Evolutionary conservation across 2,888 invertebrate species (phyloP).

Genomic region (Gari tellinella): DNA sequence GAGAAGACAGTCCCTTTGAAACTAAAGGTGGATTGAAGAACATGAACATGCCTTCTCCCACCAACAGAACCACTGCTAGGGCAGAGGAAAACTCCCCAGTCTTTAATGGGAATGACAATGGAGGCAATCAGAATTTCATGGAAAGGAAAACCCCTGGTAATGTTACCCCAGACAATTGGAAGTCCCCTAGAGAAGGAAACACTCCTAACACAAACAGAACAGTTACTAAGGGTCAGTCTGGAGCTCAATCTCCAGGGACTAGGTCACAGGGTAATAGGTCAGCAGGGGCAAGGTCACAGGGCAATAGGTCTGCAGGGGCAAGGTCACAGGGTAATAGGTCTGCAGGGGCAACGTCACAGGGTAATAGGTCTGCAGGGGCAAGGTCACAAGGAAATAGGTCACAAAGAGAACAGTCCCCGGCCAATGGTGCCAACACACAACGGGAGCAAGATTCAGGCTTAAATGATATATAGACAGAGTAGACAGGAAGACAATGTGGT

Average conservation of each 20-base stretch:
- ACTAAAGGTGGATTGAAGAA: constrained; percentile 48
- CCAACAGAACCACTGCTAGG: constrained; percentile 29
- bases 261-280: constrained; percentile 12
- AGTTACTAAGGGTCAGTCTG: constrained; percentile 1
- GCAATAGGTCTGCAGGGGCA: constrained; percentile 18
- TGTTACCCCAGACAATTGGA: constrained; percentile 58
- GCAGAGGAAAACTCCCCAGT: constrained; percentile 34
- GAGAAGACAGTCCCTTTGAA: constrained; percentile 58
- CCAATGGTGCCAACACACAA: constrained; percentile 19
- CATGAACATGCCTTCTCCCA: constrained; percentile 53
- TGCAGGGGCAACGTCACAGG: constrained; percentile 14
- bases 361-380: constrained; percentile 4
- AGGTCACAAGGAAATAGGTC: constrained; percentile 11
- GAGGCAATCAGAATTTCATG: constrained; percentile 1
- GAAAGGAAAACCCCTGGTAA: constrained; percentile 47
- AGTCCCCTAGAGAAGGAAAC: constrained; percentile 25
- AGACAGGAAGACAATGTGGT: too few species aligned
- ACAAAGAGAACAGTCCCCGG: constrained; percentile 24
- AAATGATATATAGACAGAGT: constrained; percentile 40
- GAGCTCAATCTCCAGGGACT: constrained; percentile 12
- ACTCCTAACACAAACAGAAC: constrained; percentile 12
- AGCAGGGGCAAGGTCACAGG: constrained; percentile 16
- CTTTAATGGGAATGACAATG: constrained; percentile 14
- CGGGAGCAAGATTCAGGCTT: constrained; percentile 36
- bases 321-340: constrained; percentile 35